These are phyloP conservation scores for Acyrthosiphon pisum DNA, from an alignment of 1,140 invertebrate genomes.

Conservation along the genomic window DNA sequence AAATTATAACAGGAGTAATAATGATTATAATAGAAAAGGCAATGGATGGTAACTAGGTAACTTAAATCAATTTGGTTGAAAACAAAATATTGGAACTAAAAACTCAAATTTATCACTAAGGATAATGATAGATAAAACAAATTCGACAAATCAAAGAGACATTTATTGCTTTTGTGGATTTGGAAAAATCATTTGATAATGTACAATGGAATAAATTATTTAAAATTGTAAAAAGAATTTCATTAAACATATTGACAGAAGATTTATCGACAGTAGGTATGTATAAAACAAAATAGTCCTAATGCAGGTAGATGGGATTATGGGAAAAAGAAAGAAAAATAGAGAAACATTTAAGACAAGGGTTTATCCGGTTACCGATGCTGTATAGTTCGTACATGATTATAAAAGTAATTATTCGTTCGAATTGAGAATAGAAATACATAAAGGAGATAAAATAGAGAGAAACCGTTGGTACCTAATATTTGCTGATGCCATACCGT, in stretches of 20 bases:
- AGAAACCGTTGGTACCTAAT: neutral
- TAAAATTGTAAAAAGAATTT: neutral
- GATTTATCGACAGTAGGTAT: neutral
- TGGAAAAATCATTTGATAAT: constrained; percentile 24
- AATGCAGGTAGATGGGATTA: neutral
- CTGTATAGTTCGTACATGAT: neutral
- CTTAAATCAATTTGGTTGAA: neutral
- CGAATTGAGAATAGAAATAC: neutral
- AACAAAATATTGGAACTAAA: neutral
- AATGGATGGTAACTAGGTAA: no score
- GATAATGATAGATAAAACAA: neutral
- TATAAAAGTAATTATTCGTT: neutral
- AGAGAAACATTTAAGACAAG: constrained; percentile 25
- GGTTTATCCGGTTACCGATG: neutral
- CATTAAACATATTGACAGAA: constrained; percentile 6
- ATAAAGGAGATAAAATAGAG: neutral
- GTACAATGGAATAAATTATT: constrained; percentile 3
- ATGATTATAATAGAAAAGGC: no score
- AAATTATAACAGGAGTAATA: neutral
- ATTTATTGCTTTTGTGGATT: constrained; percentile 17
- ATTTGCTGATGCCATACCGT: neutral
- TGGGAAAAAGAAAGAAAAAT: neutral
- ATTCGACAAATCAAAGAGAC: neutral
- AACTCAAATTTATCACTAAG: neutral
- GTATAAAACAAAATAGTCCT: neutral